Percentiles rank a stretch among this genome's conserved stretches.
Evolutionary conservation across 2,113 vertebrate species (phyloP).

Genomic region (Phrynocephalus versicolor): DNA sequence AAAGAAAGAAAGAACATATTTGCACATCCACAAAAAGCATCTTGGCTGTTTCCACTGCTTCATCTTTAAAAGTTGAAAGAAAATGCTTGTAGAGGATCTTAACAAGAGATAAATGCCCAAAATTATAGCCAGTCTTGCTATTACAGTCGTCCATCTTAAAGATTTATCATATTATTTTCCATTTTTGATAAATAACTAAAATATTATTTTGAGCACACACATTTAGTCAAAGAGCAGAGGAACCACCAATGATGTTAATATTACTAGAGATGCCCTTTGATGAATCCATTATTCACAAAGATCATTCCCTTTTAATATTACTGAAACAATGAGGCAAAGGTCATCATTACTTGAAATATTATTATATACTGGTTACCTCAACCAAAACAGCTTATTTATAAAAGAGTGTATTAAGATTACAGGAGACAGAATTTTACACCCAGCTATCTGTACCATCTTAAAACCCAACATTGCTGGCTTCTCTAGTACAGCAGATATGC

Average conservation of each 20-base stretch:
- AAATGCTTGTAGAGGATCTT: background rate
- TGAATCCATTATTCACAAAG: constrained; percentile 38
- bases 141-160: background rate
- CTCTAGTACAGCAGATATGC: background rate
- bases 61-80: too few species aligned
- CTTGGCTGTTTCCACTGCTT: background rate
- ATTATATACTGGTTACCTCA: constrained; percentile 3
- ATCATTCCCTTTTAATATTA: background rate
- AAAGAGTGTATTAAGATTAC: background rate
- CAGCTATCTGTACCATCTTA: background rate
- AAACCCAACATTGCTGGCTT: background rate
- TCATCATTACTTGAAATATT: constrained; percentile 26
- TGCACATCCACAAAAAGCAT: background rate
- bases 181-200: constrained; percentile 43
- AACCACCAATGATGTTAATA: background rate
- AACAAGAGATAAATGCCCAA: background rate
- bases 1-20: too few species aligned
- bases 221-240: constrained; percentile 37
- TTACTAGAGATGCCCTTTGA: constrained; percentile 40
- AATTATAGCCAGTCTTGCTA: background rate
- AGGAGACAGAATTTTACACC: background rate
- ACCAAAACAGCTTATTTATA: background rate
- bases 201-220: constrained; percentile 26
- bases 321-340: background rate
- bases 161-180: background rate